Percentiles rank a stretch among this genome's conserved stretches.
phyloP scores from a whole-genome alignment of 2,113 vertebrate genomes.

The Hemiprocne comata region DNA sequence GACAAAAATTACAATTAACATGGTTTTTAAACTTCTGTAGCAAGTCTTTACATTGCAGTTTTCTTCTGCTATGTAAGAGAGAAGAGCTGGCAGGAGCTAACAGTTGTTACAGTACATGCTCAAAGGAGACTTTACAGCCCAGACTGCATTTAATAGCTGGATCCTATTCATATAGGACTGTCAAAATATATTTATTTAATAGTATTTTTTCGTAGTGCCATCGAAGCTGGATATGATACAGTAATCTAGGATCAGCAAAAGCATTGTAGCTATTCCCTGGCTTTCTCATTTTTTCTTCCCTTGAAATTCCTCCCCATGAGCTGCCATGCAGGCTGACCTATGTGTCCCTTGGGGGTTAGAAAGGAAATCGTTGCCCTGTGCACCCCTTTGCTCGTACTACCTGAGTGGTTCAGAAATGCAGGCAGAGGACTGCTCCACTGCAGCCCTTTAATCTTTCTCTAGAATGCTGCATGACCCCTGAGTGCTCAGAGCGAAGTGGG shows the following conservation, averaged over 20 bases:
- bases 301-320: neutral
- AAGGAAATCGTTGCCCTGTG: neutral
- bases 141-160: neutral
- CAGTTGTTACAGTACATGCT: rapidly evolving
- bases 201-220: neutral
- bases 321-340: neutral
- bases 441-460: neutral
- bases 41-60: neutral
- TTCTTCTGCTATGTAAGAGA: neutral
- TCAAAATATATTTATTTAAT: neutral
- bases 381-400: neutral
- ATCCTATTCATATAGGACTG: neutral
- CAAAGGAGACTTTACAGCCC: neutral
- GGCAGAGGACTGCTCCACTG: rapidly evolving
- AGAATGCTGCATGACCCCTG: neutral
- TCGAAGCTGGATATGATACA: neutral
- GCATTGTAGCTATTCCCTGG: rapidly evolving
- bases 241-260: neutral
- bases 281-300: neutral
- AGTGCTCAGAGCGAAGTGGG: neutral
- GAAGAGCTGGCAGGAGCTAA: rapidly evolving
- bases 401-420: neutral
- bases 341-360: rapidly evolving
- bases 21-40: neutral
- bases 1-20: neutral